Base-by-base conservation (phyloP, 2,797 vertebrate species). In the Zalophus californianus region DNA sequence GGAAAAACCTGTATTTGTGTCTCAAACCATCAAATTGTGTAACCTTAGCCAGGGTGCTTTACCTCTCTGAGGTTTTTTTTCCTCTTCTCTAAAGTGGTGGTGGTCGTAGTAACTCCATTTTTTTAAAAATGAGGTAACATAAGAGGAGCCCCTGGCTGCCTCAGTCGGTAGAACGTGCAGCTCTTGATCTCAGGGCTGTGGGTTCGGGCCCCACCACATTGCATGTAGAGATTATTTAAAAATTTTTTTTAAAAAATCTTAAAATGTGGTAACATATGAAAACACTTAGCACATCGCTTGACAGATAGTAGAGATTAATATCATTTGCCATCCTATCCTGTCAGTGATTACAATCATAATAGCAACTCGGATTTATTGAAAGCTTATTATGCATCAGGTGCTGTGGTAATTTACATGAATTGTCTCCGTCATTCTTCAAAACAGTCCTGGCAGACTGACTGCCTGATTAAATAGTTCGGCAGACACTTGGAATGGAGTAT, bases 371-470 rank as follows among this genome's bases (percentile, higher is more conserved):
- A 52, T 41, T 32, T 66, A 79, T 14, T 38, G 35, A 54, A 64
- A n/a, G 41, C 23, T 72, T 27, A 6, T 9, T n/a, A 1, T 7
- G 0, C 11, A 7, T 7, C 44, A 12, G 64, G 35, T 25, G 18
- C 84, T 13, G 2, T 35, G 38, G 56, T 41, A n/a, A 41, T 78
- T 58, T 23, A 50, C 32, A 12, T 41, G 14, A 60, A 44, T 41
- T 16, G 5, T 56, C 48, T 21, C 10, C 1, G 0, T 54, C 5
- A 1, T 16, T 87, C 77, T 87, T 88, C 54, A 35, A 3, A 88
- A n/a, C 27, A 16, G 2, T 8, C 21, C 50, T 88, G 35, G 56
- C 64, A 14, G 27, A 8, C 14, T 1, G 27, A 8, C 14, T 1
- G 29, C 21, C 10, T n/a, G 44, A 35, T 41, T 35, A n/a, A 58